Evolutionary conservation across 1,140 invertebrate genomes (phyloP).

Genomic region (Hylyphantes graminicola): DNA sequence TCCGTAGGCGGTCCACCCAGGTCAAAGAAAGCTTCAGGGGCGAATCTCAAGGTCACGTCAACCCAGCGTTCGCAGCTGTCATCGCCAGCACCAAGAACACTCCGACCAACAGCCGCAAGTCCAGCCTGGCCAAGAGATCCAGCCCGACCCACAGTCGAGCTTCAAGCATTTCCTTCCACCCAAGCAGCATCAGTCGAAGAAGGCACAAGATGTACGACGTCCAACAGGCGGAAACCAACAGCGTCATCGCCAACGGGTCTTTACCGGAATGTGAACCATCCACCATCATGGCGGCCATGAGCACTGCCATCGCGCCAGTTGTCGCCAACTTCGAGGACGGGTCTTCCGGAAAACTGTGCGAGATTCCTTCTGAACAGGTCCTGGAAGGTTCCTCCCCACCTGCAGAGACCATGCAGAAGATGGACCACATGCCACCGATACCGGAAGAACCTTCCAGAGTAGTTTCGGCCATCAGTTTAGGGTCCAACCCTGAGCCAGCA

Average conservation of each 20-base stretch:
- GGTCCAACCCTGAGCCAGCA: neutral
- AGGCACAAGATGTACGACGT: slow-evolving; percentile 49
- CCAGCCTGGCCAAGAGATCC: slow-evolving; percentile 16
- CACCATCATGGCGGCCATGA: slow-evolving; percentile 10
- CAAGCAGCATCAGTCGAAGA: slow-evolving; percentile 41
- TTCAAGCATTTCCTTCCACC: slow-evolving; percentile 49
- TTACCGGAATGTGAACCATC: slow-evolving; percentile 11
- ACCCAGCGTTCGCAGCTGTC: slow-evolving; percentile 26
- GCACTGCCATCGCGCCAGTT: slow-evolving; percentile 40
- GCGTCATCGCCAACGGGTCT: neutral
- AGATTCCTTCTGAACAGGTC: no score
- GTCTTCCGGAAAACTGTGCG: neutral
- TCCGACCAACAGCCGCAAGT: slow-evolving; percentile 27
- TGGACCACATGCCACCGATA: slow-evolving; percentile 39
- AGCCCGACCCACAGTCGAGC: slow-evolving; percentile 43
- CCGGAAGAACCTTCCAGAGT: slow-evolving; percentile 53
- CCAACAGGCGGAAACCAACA: slow-evolving; percentile 34
- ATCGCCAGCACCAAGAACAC: neutral
- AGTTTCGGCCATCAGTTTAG: slow-evolving; percentile 15
- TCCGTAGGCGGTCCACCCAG: slow-evolving; percentile 32
- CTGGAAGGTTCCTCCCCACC: neutral
- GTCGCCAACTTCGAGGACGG: slow-evolving; percentile 19
- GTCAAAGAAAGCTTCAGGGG: slow-evolving; percentile 26
- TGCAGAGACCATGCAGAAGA: neutral
- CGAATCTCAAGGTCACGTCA: slow-evolving; percentile 26